Evolutionary conservation across 1,140 invertebrate species (phyloP), one percentile per base, ranked within the genome.

Genomic region (Acromyrmex charruanus): DNA sequence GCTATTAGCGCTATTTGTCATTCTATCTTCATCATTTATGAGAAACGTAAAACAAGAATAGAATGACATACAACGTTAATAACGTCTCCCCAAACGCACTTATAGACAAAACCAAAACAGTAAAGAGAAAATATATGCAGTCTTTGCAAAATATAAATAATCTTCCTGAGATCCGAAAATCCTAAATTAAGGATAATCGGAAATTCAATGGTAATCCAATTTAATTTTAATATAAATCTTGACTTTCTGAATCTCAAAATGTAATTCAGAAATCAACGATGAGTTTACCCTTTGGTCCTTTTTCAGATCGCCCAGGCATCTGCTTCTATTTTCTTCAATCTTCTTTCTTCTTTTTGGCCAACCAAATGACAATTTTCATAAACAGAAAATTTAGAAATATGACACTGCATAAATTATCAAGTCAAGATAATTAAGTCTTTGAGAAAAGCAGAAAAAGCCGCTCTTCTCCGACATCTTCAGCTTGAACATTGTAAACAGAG

Each of bases 261-360:
- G 25, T 51, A 5, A 75, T 10, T 74, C 28, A 58, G n/a, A 84
- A 74, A 59, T 9, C 0, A 69, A 44, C 25, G 14, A 28, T 18
- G 31, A 69, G 9, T 4, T 2, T 25, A 21, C 31, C n/a, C 53
- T 53, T 18, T 44, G 10, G 25, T 12, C 49, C 9, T 49, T 31
- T 53, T 3, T 61, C 12, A 16, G 12, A 63, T 59, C 9, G n/a
- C 1, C 31, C 58, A 53, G 18, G 25, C 61, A 49, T 79, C 49
- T 55, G 68, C 87, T 88, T 81, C 87, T 14, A 7, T 87, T 49
- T 58, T 72, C 72, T n/a, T 51, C 25, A 9, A 18, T 65, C 25
- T 35, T 55, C 85, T 39, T 31, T 80, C 49, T 82, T 87, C 66
- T 53, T 87, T 28, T 18, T 16, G 44, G 14, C 18, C 25, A 16